A percentile compares a stretch with the other conserved stretches of the same genome.
Evolutionary conservation across 2,888 invertebrate species (phyloP).

Genomic region (Unio pictorum): DNA sequence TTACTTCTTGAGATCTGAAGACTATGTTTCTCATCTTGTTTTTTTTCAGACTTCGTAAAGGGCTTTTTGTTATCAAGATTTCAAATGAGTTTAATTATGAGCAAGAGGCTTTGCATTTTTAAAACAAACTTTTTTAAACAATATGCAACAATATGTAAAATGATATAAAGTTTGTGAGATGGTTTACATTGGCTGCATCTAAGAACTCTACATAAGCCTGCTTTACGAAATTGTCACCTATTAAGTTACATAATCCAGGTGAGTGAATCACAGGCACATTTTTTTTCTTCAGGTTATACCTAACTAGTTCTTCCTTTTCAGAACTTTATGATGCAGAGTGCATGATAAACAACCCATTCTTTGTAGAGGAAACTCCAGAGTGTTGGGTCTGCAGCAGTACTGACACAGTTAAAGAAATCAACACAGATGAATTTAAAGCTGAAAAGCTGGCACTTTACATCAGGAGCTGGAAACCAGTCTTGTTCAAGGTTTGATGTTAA

Average conservation of each 20-base stretch:
- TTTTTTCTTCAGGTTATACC: background rate
- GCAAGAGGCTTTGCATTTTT: too few relatives aligned
- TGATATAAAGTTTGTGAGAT: too few relatives aligned
- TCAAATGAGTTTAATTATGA: too few relatives aligned
- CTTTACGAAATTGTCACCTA: too few relatives aligned
- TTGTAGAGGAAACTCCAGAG: slow-evolving; percentile 21
- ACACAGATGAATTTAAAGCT: slow-evolving; percentile 16
- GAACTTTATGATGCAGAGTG: slow-evolving; percentile 46
- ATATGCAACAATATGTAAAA: too few relatives aligned
- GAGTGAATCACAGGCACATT: background rate
- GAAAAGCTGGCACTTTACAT: slow-evolving; percentile 20
- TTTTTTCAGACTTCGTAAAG: too few relatives aligned
- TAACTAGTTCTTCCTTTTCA: slow-evolving; percentile 11
- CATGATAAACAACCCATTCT: slow-evolving; percentile 48
- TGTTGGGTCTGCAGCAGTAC: slow-evolving; percentile 35
- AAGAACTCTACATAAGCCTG: too few relatives aligned
- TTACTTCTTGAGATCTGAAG: too few relatives aligned
- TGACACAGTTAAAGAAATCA: slow-evolving; percentile 25
- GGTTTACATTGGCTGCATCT: too few relatives aligned
- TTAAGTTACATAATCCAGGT: background rate
- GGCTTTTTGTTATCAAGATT: too few relatives aligned
- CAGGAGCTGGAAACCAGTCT: slow-evolving; percentile 24
- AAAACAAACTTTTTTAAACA: too few relatives aligned
- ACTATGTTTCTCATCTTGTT: too few relatives aligned
- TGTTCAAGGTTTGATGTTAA: slow-evolving; percentile 26